Evolutionary conservation across 2,888 invertebrate genomes (phyloP).

Genomic region (Mimas tiliae): DNA sequence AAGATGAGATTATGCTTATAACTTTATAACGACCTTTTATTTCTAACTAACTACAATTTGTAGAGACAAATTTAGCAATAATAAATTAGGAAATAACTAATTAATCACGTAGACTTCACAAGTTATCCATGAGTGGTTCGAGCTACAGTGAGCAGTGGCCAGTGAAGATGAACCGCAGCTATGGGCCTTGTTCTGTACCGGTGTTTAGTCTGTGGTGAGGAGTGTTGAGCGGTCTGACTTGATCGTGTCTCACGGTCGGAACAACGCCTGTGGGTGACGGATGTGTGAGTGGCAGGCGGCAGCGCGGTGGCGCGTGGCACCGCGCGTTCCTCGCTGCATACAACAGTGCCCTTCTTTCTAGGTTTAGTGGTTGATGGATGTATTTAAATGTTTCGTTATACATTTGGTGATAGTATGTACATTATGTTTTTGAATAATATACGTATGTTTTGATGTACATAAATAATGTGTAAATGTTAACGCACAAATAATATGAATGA

Average conservation of each 20-base stretch:
- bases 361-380: slow-evolving; percentile 63
- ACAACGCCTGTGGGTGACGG: neutral
- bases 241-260: neutral
- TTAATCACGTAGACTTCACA: slow-evolving; percentile 58
- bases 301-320: slow-evolving; percentile 11
- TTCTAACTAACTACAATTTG: slow-evolving; percentile 35
- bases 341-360: slow-evolving; percentile 66
- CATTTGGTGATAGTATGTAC: slow-evolving; percentile 74
- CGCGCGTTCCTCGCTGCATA: slow-evolving; percentile 72
- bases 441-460: slow-evolving; percentile 84
- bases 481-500: slow-evolving; percentile 81
- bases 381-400: slow-evolving; percentile 69
- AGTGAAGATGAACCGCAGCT: slow-evolving; percentile 5
- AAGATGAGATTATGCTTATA: neutral
- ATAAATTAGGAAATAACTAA: slow-evolving; percentile 61
- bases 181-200: slow-evolving; percentile 4
- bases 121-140: slow-evolving; percentile 53
- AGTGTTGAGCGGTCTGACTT: neutral
- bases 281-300: neutral
- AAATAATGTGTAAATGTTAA: slow-evolving; percentile 84
- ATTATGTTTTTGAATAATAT: slow-evolving; percentile 79
- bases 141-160: slow-evolving; percentile 40
- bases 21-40: neutral
- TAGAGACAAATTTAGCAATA: slow-evolving; percentile 70
- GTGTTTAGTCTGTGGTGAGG: neutral